Percentiles rank a stretch among this genome's conserved stretches.
Evolutionary conservation across 1,140 invertebrate species (phyloP).

Genomic region (Pachyrhynchus sulphureomaculatus): DNA sequence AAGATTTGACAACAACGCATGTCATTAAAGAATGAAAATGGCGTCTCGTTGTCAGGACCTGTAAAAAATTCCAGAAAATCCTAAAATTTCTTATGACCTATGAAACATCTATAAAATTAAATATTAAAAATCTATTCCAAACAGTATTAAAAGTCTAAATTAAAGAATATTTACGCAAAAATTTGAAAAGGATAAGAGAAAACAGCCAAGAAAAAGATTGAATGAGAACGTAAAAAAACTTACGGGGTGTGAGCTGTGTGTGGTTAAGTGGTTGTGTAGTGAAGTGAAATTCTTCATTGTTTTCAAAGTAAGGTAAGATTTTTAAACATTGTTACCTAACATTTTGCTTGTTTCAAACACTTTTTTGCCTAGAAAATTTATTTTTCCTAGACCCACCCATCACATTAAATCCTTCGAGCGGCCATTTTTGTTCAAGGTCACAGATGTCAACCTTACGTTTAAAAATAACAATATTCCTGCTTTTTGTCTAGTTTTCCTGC

Average conservation of each 20-base stretch:
- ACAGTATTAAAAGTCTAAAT: conserved; percentile 23
- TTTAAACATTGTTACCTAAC: conserved; percentile 10
- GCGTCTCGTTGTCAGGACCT: conserved; percentile 48
- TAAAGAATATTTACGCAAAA: conserved; percentile 36
- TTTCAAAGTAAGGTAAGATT: conserved; percentile 12
- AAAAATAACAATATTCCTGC: background rate
- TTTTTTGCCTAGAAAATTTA: background rate
- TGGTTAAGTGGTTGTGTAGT: conserved; percentile 30
- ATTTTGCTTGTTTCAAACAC: conserved; percentile 1
- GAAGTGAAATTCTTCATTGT: background rate
- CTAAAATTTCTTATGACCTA: conserved; percentile 45
- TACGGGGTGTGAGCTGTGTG: conserved; percentile 20
- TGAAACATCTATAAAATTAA: conserved; percentile 45
- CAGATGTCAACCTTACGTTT: conserved; percentile 21
- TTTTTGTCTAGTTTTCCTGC: background rate
- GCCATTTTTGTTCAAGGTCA: conserved; percentile 21
- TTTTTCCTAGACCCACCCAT: conserved; percentile 8
- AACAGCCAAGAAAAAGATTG: conserved; percentile 19
- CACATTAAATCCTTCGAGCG: background rate
- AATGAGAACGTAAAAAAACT: conserved; percentile 26
- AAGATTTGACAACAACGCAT: background rate
- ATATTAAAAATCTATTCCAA: conserved; percentile 36
- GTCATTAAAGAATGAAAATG: conserved; percentile 41
- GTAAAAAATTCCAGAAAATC: conserved; percentile 42
- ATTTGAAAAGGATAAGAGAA: conserved; percentile 16